These are phyloP conservation scores for Leptinotarsa undecemlineata DNA, from an alignment of 1,140 invertebrate species.

Conservation along the genomic window DNA sequence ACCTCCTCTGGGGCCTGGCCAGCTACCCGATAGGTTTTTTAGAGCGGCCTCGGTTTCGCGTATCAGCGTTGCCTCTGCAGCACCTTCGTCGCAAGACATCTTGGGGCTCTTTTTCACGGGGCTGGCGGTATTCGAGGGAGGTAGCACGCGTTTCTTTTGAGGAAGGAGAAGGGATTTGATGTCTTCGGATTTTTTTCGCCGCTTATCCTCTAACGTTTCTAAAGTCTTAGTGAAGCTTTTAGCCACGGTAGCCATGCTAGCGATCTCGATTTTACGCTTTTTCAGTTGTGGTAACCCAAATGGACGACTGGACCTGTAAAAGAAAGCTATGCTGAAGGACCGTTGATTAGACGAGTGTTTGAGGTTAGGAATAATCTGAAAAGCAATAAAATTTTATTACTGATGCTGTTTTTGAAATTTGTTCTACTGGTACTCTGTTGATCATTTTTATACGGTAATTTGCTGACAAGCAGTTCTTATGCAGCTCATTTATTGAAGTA, in stretches of 20 bases:
- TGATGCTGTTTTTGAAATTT: too few species aligned
- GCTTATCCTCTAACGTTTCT: conserved; percentile 56
- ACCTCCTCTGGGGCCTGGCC: conserved; percentile 69
- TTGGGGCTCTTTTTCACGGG: conserved; percentile 60
- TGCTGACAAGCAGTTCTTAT: too few species aligned
- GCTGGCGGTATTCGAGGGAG: conserved; percentile 56
- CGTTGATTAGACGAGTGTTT: background rate
- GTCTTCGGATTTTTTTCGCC: conserved; percentile 58
- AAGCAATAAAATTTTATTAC: too few species aligned
- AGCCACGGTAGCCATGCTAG: conserved; percentile 48
- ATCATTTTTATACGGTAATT: too few species aligned
- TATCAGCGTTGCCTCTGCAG: conserved; percentile 79
- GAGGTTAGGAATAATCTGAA: too few species aligned
- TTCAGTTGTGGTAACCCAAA: conserved; percentile 59
- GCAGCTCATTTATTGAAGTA: too few species aligned
- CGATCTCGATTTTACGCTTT: conserved; percentile 58
- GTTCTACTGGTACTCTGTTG: too few species aligned
- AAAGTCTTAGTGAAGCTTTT: conserved; percentile 53
- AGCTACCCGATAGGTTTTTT: conserved; percentile 80
- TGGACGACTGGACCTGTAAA: conserved; percentile 52
- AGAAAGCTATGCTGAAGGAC: conserved; percentile 26
- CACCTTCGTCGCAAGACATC: conserved; percentile 54
- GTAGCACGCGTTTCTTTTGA: conserved; percentile 66
- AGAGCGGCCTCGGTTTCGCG: conserved; percentile 83
- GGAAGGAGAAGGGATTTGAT: conserved; percentile 60